A percentile compares a stretch with the other conserved stretches of the same genome.
Conservation (phyloP, 2,113 vertebrate genomes). For the Sapajus apella region DNA sequence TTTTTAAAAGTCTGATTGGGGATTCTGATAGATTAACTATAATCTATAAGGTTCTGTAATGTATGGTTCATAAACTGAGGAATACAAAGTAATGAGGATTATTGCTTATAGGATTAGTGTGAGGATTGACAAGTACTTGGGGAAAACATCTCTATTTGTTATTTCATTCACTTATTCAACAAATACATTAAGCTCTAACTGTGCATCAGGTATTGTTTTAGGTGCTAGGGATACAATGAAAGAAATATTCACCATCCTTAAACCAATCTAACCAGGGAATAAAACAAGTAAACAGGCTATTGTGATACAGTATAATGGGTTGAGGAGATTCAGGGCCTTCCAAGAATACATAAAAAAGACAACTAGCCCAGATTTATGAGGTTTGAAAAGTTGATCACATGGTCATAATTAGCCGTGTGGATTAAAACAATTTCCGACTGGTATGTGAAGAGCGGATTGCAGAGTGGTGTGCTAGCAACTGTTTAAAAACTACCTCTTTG, state of each 20-base stretch:
- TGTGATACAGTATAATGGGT: neutral
- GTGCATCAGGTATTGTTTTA: neutral
- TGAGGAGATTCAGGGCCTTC: neutral
- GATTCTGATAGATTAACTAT: neutral
- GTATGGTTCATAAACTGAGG: neutral
- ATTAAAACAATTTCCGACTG: neutral
- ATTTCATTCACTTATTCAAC: neutral
- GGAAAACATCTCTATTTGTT: constrained; percentile 6
- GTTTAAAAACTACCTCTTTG: neutral
- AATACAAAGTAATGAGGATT: neutral
- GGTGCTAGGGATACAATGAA: neutral
- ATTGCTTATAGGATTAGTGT: neutral
- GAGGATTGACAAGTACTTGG: neutral
- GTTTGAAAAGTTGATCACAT: neutral
- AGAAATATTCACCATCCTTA: neutral
- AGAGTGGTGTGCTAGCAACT: neutral
- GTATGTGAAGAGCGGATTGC: neutral
- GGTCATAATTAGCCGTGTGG: neutral
- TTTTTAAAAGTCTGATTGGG: neutral
- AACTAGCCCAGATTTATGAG: neutral
- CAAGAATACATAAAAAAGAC: neutral
- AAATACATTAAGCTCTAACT: constrained; percentile 8
- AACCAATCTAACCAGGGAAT: neutral
- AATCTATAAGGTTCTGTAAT: neutral
- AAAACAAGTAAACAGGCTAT: neutral